Conservation (phyloP, 1,140 invertebrate species). For the Cecropterus lyciades region DNA sequence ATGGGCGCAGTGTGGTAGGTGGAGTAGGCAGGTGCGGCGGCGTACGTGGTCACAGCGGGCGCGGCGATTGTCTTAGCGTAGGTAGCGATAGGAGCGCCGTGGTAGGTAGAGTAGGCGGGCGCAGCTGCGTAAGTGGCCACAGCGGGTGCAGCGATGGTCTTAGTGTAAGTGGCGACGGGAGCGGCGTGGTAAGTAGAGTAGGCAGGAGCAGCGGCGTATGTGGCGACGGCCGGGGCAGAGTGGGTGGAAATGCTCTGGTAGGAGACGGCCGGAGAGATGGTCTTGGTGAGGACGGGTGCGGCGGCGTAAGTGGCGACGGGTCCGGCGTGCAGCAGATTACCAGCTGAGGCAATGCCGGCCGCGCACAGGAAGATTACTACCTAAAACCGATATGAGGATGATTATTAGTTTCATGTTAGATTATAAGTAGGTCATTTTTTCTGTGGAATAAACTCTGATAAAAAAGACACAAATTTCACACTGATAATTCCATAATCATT, state of each 20-base stretch:
- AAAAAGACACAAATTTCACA: too few species aligned
- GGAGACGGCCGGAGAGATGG: constrained; percentile 9
- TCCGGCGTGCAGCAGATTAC: constrained; percentile 26
- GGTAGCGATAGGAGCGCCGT: constrained; percentile 41
- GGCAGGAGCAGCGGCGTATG: constrained; percentile 38
- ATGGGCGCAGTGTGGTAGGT: too few species aligned
- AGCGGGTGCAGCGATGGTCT: background rate
- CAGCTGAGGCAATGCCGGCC: background rate
- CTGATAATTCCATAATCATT: too few species aligned
- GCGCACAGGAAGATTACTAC: background rate
- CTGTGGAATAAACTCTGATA: too few species aligned
- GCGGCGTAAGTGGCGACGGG: constrained; percentile 44
- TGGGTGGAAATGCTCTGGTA: constrained; percentile 21
- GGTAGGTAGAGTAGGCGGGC: background rate
- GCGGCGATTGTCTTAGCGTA: constrained; percentile 38
- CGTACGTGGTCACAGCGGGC: constrained; percentile 1
- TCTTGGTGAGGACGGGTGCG: background rate
- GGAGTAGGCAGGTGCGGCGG: constrained; percentile 20
- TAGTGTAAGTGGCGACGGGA: too few species aligned
- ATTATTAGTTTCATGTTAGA: too few species aligned
- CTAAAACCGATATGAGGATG: background rate
- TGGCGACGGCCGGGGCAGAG: background rate
- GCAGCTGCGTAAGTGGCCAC: background rate
- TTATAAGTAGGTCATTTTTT: too few species aligned
- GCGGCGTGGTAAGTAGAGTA: constrained; percentile 9